Base-by-base conservation (phyloP, 1,140 invertebrate species). In the Radopholus similis region DNA sequence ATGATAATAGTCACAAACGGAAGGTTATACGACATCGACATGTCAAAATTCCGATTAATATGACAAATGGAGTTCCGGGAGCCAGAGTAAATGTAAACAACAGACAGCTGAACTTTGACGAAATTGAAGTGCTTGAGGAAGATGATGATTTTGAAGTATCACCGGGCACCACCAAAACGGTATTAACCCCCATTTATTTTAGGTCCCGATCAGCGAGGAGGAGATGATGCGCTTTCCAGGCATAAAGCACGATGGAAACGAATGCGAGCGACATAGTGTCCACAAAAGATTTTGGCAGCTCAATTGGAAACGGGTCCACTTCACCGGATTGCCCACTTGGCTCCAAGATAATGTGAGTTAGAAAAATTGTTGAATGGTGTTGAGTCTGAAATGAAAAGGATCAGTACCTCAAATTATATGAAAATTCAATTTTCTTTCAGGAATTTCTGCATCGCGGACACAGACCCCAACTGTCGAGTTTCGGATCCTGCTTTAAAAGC, bases 361-460 rank as follows among this genome's bases (percentile, higher is more conserved):
- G 2, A 2, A 0, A 57, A 6, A 2, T 11, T 4, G 32, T 30
- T 56, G 37, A 56, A 32, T 11, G n/a, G 11, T 32, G n/a, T 34
- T 1, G 15, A 28, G 11, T 2, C 15, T 28, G 15, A 11, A 54
- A 11, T 54, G 21, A 21, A 57, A 57, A 57, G 18, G 18, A 42
- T 13, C 18, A 21, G n/a, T 54, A 1, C 2, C 1, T 54, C 1
- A 21, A 32, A 56, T n/a, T 56, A 4, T 5, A 5, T 56, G 2
- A 26, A 26, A 28, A 32, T 40, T 35, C 95, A 95, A 89, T 89
- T 77, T 98, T 94, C 93, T 86, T 97, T 8, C 91, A 95, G 85
- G 95, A 99, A 84, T 99, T 93, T 83, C 86, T 99, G 40, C 89
- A 92, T 76, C 89, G 89, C 73, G 94, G 95, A 28, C 94, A 98